Base-by-base conservation (phyloP, 2,113 vertebrate species). In the Mustela nigripes region DNA sequence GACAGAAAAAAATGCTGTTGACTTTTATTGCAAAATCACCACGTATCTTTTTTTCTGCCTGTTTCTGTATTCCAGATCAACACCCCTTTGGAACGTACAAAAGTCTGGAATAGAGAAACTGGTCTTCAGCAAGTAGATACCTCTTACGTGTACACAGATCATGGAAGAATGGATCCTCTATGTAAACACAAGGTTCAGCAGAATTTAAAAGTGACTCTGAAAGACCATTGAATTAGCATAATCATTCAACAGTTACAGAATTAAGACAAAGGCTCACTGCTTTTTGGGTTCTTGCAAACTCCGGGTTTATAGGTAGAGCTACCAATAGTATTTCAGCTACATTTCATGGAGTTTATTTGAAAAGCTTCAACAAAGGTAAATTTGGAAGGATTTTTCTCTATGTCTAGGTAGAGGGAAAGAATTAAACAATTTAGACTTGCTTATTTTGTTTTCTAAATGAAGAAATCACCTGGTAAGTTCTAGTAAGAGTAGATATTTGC, bases 361-460 rank as follows among this genome's bases (percentile, higher is more conserved):
- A 81, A 84, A 65, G 58, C 45, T 91, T 94, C 60, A 78, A 21
- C 24, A n/a, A 89, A 42, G 24, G 11, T 79, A 33, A 60, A 22
- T 90, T 76, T 81, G 33, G 33, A 78, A 83, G 22, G 22, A 28
- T 31, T 83, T 96, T 86, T 76, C 48, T 94, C 11, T 80, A 2
- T 45, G 8, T 62, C 50, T 50, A 73, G 18, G 48, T 19, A 53
- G 81, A 73, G 7, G 4, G 2, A 92, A 89, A 96, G 48, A 7
- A 67, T 82, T 56, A 76, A 88, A 50, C 3, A 60, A 67, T 94
- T 96, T 56, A 78, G 67, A 50, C 6, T 76, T 76, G 45, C 62
- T 91, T 89, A 58, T 87, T 95, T 95, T 80, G 42, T 96, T 93
- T 97, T 95, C 62, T 83, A 94, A 93, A 69, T 60, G 31, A 96